Percentiles rank a stretch among this genome's conserved stretches.
Conservation (phyloP, 92 coral and sea anemone species). For the Pocillopora meandrina region DNA sequence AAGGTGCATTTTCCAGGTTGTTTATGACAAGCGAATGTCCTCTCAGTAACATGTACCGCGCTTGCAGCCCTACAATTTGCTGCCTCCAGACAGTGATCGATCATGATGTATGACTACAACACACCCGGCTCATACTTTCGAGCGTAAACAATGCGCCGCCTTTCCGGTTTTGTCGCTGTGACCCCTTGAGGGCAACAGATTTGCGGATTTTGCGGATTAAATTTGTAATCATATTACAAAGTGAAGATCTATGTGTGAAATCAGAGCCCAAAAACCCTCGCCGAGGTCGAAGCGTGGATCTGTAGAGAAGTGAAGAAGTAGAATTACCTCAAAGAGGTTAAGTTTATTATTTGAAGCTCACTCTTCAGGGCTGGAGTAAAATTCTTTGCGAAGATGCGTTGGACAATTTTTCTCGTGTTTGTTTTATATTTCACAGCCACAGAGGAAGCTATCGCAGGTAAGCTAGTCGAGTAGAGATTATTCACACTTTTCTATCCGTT, state of each 20-base stretch:
- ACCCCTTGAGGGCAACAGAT: conserved; percentile 55
- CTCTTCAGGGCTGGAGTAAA: neutral
- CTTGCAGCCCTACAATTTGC: conserved; percentile 45
- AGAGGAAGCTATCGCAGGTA: conserved; percentile 54
- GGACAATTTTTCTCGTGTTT: conserved; percentile 13
- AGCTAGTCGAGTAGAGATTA: conserved; percentile 36
- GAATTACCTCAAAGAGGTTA: neutral
- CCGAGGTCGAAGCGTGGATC: neutral
- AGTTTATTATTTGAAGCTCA: neutral
- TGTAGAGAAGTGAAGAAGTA: neutral
- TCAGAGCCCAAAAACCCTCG: conserved; percentile 18
- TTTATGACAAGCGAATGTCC: conserved; percentile 47
- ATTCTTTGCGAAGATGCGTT: conserved; percentile 11
- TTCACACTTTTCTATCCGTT: conserved; percentile 51
- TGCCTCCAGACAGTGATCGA: conserved; percentile 39
- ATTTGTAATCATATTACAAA: conserved; percentile 48
- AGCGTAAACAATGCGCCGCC: conserved; percentile 48
- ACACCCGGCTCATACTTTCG: conserved; percentile 50
- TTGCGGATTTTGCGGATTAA: conserved; percentile 54
- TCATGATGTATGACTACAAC: conserved; percentile 33
- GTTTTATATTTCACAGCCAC: conserved; percentile 45
- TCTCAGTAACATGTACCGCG: conserved; percentile 14
- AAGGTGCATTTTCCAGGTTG: conserved; percentile 15
- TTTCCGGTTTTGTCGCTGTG: conserved; percentile 40
- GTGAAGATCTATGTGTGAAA: conserved; percentile 15